phyloP scores from a whole-genome alignment of 2,888 invertebrate genomes.

The Cephus pygmeus region DNA sequence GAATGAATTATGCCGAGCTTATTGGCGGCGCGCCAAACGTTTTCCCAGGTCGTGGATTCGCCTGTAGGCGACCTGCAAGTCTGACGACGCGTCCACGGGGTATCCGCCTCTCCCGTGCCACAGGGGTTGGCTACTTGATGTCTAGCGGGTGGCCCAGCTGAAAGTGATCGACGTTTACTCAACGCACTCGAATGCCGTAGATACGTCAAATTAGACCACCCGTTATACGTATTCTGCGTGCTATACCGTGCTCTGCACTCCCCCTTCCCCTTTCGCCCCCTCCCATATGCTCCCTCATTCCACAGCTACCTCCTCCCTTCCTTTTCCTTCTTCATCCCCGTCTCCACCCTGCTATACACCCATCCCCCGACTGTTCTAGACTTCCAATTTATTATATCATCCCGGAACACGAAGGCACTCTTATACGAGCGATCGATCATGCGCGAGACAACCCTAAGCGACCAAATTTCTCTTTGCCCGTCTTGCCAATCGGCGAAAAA shows the following conservation, averaged over 20 bases:
- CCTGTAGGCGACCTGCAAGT: neutral
- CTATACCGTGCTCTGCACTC: neutral
- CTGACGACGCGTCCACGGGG: conserved; percentile 1
- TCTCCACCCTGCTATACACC: neutral
- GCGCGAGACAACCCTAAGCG: neutral
- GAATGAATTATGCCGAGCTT: conserved; percentile 46
- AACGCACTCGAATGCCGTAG: neutral
- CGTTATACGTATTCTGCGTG: neutral
- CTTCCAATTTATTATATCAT: conserved; percentile 5
- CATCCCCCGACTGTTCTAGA: neutral
- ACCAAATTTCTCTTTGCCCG: neutral
- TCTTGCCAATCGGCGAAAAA: neutral
- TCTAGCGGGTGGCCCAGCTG: neutral
- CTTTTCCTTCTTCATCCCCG: neutral
- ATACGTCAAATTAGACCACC: neutral
- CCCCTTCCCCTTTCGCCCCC: neutral
- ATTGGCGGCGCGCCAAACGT: conserved; percentile 50
- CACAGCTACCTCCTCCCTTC: neutral
- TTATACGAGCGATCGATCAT: neutral
- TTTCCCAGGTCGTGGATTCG: conserved; percentile 31
- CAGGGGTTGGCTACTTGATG: neutral
- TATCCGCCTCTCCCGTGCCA: neutral
- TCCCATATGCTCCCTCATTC: neutral
- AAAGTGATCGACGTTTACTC: neutral
- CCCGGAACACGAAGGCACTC: neutral